These are phyloP conservation scores for Virgularia gustaviana DNA, from an alignment of 92 coral and sea anemone genomes.

Conservation along the genomic window DNA sequence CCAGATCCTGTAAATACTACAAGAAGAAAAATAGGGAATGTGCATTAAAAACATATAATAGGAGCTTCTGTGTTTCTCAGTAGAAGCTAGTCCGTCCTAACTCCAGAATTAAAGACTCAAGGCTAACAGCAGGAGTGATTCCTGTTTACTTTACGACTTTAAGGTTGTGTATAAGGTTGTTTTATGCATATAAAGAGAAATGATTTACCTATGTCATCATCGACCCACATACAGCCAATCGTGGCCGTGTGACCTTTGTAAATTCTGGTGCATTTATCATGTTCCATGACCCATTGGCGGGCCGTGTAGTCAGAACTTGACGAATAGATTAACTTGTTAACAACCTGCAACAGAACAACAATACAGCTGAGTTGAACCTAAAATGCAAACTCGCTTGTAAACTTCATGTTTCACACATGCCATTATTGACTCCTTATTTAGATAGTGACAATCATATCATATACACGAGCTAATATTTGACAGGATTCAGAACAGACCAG, in stretches of 20 bases:
- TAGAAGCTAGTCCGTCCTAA: background rate
- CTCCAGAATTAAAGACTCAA: background rate
- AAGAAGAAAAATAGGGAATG: background rate
- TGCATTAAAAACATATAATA: background rate
- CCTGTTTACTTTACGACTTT: too few species aligned
- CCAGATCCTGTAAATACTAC: constrained; percentile 84
- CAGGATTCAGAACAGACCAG: too few species aligned
- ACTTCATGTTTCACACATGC: too few species aligned
- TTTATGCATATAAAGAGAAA: background rate
- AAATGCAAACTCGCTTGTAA: too few species aligned
- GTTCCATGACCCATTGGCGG: constrained; percentile 91
- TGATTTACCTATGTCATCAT: constrained; percentile 67
- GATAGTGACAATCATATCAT: too few species aligned
- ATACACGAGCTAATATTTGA: too few species aligned
- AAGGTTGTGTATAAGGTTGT: too few species aligned
- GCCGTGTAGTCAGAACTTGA: constrained; percentile 80
- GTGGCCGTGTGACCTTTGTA: constrained; percentile 89
- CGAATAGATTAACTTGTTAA: constrained; percentile 88
- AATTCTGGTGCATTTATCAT: constrained; percentile 90
- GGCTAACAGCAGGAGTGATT: too few species aligned
- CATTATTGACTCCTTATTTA: too few species aligned
- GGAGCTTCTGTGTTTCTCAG: background rate
- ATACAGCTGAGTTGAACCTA: too few species aligned
- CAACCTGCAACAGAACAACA: constrained; percentile 62
- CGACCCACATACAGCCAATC: constrained; percentile 54